Percentiles rank a stretch among this genome's conserved stretches.
These are phyloP conservation scores for Carapus acus DNA, from an alignment of 2,797 vertebrate genomes.

Conservation along the genomic window DNA sequence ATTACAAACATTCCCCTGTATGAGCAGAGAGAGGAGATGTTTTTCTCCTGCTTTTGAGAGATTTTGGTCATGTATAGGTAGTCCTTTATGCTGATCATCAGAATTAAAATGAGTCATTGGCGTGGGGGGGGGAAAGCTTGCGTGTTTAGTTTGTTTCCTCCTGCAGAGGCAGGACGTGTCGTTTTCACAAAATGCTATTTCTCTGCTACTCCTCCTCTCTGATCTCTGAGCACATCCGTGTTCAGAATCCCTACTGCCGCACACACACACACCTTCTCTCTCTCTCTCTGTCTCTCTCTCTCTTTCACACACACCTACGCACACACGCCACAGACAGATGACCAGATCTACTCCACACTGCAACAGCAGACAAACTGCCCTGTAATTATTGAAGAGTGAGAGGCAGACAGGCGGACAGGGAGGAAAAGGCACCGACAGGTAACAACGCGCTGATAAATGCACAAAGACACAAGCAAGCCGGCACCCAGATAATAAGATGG, in stretches of 20 bases:
- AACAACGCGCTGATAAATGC: conserved; percentile 58
- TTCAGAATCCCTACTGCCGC: conserved; percentile 4
- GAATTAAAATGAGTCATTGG: no score
- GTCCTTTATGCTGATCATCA: no score
- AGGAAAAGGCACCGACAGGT: conserved; percentile 40
- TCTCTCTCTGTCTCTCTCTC: no score
- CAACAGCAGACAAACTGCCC: conserved; percentile 50
- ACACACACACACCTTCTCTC: conserved; percentile 29
- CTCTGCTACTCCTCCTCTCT: neutral
- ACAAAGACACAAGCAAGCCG: conserved; percentile 52
- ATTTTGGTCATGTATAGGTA: no score
- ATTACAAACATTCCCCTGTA: no score
- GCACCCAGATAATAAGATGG: conserved; percentile 63
- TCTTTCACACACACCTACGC: conserved; percentile 12
- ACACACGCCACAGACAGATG: conserved; percentile 14
- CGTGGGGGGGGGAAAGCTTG: no score
- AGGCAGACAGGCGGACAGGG: conserved; percentile 37
- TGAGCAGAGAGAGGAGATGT: no score
- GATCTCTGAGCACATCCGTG: conserved; percentile 8
- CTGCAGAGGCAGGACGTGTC: no score
- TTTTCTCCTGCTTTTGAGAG: no score
- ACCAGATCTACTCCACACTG: conserved; percentile 26
- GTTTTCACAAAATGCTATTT: no score
- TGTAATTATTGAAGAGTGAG: conserved; percentile 65
- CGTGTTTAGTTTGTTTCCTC: no score